phyloP scores from a whole-genome alignment of 2,888 invertebrate genomes.

The Iselma pallidipennis region DNA sequence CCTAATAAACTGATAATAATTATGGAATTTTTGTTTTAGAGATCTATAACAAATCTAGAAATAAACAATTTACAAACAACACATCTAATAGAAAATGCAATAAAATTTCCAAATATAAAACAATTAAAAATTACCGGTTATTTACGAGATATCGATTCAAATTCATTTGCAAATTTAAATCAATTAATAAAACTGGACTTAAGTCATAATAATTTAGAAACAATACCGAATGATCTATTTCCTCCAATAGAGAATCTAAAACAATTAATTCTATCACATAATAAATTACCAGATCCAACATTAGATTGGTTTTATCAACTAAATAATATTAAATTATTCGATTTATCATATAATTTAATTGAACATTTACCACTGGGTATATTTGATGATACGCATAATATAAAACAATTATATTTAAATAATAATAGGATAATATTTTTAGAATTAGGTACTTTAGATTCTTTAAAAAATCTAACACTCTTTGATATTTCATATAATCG shows the following conservation, averaged over 20 bases:
- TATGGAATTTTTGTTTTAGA: neutral
- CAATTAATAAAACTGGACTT: constrained; percentile 5
- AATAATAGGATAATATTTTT: constrained; percentile 28
- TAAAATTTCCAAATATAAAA: neutral
- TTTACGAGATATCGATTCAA: neutral
- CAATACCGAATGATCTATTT: constrained; percentile 31
- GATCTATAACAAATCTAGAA: neutral
- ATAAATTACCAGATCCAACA: constrained; percentile 28
- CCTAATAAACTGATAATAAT: neutral
- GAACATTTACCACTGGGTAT: constrained; percentile 28
- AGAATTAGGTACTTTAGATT: constrained; percentile 32
- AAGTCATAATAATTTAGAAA: constrained; percentile 25
- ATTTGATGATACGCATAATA: constrained; percentile 26
- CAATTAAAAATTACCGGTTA: neutral
- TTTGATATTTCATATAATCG: constrained; percentile 32
- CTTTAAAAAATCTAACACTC: constrained; percentile 20
- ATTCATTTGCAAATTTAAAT: neutral
- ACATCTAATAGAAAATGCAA: neutral
- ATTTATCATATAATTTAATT: constrained; percentile 30
- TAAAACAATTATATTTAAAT: constrained; percentile 28
- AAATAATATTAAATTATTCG: constrained; percentile 25
- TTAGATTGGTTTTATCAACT: constrained; percentile 32
- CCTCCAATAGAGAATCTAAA: constrained; percentile 18
- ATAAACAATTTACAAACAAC: neutral
- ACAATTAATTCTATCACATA: constrained; percentile 27